Conservation (phyloP, 2,797 vertebrate genomes). For the Peromyscus melanophrys region DNA sequence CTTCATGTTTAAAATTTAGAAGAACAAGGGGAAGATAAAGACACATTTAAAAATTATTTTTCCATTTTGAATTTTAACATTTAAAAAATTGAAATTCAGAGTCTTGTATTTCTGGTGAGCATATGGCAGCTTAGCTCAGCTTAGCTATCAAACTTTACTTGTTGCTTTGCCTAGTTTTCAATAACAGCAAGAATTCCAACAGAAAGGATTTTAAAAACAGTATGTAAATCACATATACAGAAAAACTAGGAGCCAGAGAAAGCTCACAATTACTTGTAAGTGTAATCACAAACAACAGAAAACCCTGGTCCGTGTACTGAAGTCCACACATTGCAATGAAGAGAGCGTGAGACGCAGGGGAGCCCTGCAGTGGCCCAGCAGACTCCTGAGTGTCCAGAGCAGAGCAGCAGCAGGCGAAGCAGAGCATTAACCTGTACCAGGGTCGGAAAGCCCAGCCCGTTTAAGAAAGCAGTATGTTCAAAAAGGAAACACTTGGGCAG, state of each 20-base stretch:
- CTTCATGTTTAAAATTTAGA: conserved; percentile 49
- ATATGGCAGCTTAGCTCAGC: conserved; percentile 49
- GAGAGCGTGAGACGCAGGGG: background rate
- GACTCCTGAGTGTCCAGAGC: background rate
- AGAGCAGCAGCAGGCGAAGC: background rate
- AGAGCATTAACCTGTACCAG: background rate
- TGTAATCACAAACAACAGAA: conserved; percentile 57
- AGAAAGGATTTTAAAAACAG: background rate
- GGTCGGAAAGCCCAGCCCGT: background rate
- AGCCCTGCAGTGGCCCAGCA: background rate
- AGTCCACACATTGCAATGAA: background rate
- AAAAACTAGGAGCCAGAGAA: conserved; percentile 63
- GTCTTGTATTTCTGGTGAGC: conserved; percentile 56
- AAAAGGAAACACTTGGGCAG: background rate
- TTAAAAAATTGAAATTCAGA: conserved; percentile 27
- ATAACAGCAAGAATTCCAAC: conserved; percentile 60
- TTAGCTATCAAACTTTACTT: conserved; percentile 41
- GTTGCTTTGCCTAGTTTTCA: conserved; percentile 49
- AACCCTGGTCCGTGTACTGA: background rate
- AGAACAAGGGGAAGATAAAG: conserved; percentile 14
- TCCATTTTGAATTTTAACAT: conserved; percentile 67
- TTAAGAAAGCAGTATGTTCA: conserved; percentile 24
- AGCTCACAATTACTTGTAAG: conserved; percentile 45
- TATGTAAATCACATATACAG: conserved; percentile 47
- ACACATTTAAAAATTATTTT: conserved; percentile 51